A percentile compares a stretch with the other conserved stretches of the same genome.
Conservation (phyloP, 2,113 vertebrate genomes). For the Cariama cristata region DNA sequence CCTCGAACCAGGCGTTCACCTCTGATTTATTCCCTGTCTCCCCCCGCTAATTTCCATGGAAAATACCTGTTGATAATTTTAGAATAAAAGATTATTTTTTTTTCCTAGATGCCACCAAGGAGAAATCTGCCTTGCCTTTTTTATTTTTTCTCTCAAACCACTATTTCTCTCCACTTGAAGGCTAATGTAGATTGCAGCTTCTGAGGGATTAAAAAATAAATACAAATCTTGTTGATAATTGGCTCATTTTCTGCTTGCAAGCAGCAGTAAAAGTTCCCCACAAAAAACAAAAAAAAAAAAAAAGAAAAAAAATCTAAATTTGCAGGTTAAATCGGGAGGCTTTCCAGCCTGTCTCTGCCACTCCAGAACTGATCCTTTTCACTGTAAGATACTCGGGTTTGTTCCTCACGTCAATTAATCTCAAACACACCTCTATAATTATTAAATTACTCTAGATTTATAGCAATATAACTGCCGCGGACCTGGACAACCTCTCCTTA, state of each 20-base stretch:
- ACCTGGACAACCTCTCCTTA: neutral
- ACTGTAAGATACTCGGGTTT: neutral
- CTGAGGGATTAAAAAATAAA: neutral
- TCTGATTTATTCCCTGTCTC: neutral
- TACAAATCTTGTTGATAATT: neutral
- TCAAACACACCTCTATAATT: neutral
- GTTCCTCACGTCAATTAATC: neutral
- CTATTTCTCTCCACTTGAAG: neutral
- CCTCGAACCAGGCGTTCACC: neutral
- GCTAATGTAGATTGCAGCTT: neutral
- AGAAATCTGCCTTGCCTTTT: neutral
- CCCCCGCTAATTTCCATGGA: neutral
- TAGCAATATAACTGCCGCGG: neutral
- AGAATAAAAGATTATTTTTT: neutral
- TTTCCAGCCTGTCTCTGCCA: neutral
- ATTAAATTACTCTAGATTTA: neutral
- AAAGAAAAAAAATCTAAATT: neutral
- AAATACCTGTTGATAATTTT: slow-evolving; percentile 53
- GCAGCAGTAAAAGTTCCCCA: neutral
- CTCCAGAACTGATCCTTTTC: neutral
- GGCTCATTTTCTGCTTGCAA: neutral
- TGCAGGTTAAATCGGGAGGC: neutral
- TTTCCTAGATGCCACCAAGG: neutral
- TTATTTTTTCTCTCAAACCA: neutral
- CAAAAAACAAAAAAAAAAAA: neutral